Evolutionary conservation across 2,888 invertebrate genomes (phyloP), one percentile per base, ranked within the genome.

Genomic region (Drosophila algonquin): DNA sequence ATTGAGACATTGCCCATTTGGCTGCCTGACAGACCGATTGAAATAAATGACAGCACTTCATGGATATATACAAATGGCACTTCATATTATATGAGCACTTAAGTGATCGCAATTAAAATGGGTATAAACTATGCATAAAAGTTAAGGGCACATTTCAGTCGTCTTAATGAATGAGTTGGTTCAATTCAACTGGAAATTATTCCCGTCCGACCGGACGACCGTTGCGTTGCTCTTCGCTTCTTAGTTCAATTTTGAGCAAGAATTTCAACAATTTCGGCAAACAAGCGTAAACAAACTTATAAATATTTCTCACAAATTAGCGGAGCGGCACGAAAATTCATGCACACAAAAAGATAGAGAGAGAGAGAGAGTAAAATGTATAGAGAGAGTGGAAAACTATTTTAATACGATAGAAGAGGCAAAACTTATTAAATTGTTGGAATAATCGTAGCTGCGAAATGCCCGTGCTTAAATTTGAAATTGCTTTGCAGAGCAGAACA

Each of bases 251-350:
- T 69, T 14, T 10, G 24, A 12, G 46, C 55, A 55, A n/a, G 50
- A 63, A 40, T 54, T 44, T 21, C 21, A 16, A 2, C n/a, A 12
- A 56, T 44, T 56, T 27, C 46, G 7, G n/a, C n/a, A 44, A 56
- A 56, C 32, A 40, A 72, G 27, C 57, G 55, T 72, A 72, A 72
- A 72, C 71, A 72, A 71, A 58, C 46, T 40, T 55, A 63, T 54
- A 71, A 48, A 71, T 53, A 71, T 56, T 40, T 16, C 12, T 18
- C 7, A 24, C n/a, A 65, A 65, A 67, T 67, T 21, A 50, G 44
- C 30, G 55, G 48, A 44, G 35, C 14, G 35, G 14, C 18, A 18
- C 18, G 35, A 32, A 12, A 32, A 12, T 12, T 4, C 4, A 3
- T 3, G 10, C 12, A 12, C 5, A 35, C 12, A 35, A 4, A 27